phyloP scores from a whole-genome alignment of 2,888 invertebrate species.

The Alloplasta piceator region DNA sequence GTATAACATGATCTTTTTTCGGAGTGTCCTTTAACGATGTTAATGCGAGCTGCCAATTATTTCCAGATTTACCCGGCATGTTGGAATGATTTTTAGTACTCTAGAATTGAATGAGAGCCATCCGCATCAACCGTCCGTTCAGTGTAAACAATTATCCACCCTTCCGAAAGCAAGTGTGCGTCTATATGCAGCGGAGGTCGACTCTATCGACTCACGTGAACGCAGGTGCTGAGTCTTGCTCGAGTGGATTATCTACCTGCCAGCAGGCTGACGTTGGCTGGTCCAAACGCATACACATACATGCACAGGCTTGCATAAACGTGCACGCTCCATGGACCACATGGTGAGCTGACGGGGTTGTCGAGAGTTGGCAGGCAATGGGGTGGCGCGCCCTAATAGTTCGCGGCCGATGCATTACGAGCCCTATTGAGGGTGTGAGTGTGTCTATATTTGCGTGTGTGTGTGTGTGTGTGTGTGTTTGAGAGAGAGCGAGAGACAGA shows the following conservation, averaged over 20 bases:
- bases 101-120: slow-evolving; percentile 34
- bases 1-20: background rate
- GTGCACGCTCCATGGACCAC: slow-evolving; percentile 55
- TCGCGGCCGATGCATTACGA: slow-evolving; percentile 76
- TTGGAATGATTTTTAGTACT: slow-evolving; percentile 22
- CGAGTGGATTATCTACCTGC: slow-evolving; percentile 66
- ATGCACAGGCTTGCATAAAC: slow-evolving; percentile 19
- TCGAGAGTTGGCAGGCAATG: slow-evolving; percentile 56
- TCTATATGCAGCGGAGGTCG: slow-evolving; percentile 35
- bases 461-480: slow-evolving; percentile 17
- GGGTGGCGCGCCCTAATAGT: slow-evolving; percentile 75
- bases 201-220: slow-evolving; percentile 44
- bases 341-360: slow-evolving; percentile 56
- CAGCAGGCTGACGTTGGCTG: slow-evolving; percentile 54
- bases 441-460: background rate
- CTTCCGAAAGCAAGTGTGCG: slow-evolving; percentile 50
- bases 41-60: slow-evolving; percentile 27
- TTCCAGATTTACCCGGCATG: background rate
- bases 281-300: slow-evolving; percentile 38
- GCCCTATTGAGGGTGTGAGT: slow-evolving; percentile 68
- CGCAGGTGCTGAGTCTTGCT: slow-evolving; percentile 62
- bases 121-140: slow-evolving; percentile 29
- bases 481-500: slow-evolving; percentile 40
- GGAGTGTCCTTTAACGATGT: background rate
- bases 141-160: slow-evolving; percentile 61